These are phyloP conservation scores for Gobiocypris rarus DNA, from an alignment of 2,113 vertebrate genomes.

Conservation along the genomic window DNA sequence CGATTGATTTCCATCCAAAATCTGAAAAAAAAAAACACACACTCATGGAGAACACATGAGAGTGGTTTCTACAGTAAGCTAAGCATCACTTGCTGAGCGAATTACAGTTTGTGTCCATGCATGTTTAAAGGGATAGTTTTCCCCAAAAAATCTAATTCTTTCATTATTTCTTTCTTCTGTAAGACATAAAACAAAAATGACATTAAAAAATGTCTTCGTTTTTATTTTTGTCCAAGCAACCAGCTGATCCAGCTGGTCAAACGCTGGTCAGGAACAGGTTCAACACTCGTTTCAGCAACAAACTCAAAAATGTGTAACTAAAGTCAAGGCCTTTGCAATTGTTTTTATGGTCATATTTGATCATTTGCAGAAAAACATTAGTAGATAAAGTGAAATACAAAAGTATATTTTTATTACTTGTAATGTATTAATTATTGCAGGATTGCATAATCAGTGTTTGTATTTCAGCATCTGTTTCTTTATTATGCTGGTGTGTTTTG, in stretches of 20 bases:
- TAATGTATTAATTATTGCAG: too few relatives aligned
- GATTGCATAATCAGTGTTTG: too few relatives aligned
- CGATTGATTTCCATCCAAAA: constrained; percentile 11
- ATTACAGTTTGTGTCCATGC: background rate
- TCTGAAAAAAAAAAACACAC: background rate
- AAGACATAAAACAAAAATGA: background rate
- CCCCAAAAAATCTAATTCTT: too few relatives aligned
- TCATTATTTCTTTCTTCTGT: too few relatives aligned
- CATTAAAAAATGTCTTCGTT: too few relatives aligned
- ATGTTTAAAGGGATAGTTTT: background rate
- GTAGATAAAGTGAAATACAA: too few relatives aligned
- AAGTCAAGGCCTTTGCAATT: background rate
- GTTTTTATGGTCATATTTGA: background rate
- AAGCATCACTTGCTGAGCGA: background rate
- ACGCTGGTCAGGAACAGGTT: background rate
- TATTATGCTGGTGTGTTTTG: too few relatives aligned
- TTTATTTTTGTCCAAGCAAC: too few relatives aligned
- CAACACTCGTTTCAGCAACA: background rate
- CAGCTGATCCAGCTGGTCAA: background rate
- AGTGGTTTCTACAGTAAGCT: background rate
- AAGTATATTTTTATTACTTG: too few relatives aligned
- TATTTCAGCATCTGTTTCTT: too few relatives aligned
- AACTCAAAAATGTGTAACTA: background rate
- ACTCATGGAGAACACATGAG: background rate
- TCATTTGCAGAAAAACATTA: too few relatives aligned